Conservation (phyloP, 2,113 vertebrate genomes). For the Tyrannus savana region DNA sequence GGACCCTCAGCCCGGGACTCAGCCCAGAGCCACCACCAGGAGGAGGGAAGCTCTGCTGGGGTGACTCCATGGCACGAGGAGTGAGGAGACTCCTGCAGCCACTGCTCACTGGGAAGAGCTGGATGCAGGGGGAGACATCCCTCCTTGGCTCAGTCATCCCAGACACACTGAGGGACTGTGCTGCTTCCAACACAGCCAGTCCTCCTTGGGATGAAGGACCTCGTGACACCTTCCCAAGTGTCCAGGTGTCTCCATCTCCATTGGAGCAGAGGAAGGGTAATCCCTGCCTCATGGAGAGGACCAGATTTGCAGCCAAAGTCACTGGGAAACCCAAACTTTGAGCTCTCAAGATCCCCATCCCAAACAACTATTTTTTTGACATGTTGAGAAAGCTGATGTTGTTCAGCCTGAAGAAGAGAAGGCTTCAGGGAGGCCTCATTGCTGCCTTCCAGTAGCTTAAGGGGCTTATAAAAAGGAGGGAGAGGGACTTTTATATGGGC, state of each 20-base stretch:
- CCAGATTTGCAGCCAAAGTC: background rate
- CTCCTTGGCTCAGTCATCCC: background rate
- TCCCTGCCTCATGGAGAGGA: background rate
- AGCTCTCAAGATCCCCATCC: background rate
- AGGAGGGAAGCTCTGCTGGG: background rate
- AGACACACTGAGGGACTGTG: fast-evolving
- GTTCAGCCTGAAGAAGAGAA: background rate
- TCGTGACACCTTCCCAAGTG: background rate
- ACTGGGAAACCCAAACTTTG: background rate
- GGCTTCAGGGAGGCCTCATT: background rate
- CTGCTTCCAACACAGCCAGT: background rate
- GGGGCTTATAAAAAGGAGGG: background rate
- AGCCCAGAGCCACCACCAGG: fast-evolving
- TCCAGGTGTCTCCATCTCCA: background rate
- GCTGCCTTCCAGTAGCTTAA: background rate
- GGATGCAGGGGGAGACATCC: background rate
- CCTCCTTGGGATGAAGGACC: background rate
- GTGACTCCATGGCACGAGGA: background rate
- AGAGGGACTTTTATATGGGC: background rate
- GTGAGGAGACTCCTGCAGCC: background rate
- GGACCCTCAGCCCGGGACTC: fast-evolving
- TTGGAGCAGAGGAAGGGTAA: background rate
- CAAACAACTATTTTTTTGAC: background rate
- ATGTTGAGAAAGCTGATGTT: background rate
- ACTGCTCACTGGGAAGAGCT: background rate